These are phyloP conservation scores for roundworm (Caenorhabditis elegans) DNA, from an alignment of 1,140 invertebrate genomes.

Conservation along the genomic window DNA sequence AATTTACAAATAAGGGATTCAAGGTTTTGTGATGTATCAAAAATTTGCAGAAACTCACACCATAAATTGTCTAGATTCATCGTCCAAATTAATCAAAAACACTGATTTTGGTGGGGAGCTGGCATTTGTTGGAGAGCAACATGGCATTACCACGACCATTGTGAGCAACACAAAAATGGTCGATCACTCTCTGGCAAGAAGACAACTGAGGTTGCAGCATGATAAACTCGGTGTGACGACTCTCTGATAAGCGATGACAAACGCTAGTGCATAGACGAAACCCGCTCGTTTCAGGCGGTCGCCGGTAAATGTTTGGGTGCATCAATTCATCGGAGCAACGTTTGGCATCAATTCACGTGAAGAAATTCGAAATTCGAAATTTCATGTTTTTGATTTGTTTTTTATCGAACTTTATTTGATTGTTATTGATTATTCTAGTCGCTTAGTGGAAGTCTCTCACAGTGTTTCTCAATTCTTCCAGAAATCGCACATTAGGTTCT, in stretches of 20 bases:
- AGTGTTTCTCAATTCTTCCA: too few relatives aligned
- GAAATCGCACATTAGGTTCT: too few relatives aligned
- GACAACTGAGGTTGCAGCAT: not conserved
- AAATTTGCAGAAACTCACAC: not conserved
- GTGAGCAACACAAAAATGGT: constrained; percentile 22
- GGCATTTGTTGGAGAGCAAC: not conserved
- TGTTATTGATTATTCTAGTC: too few relatives aligned
- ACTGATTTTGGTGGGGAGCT: not conserved
- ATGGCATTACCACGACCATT: constrained; percentile 25
- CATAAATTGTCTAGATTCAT: constrained; percentile 17
- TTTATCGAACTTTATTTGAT: too few relatives aligned
- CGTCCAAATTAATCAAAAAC: not conserved
- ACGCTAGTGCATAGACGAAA: not conserved
- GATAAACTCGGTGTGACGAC: not conserved
- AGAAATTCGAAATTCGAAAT: too few relatives aligned
- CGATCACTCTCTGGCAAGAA: constrained; percentile 5
- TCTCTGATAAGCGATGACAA: constrained; percentile 24
- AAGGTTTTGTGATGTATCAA: too few relatives aligned
- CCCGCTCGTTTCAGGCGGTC: constrained; percentile 14
- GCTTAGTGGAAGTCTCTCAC: too few relatives aligned
- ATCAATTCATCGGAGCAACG: not conserved
- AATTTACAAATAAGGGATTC: too few relatives aligned
- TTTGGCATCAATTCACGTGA: not conserved
- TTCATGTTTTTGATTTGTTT: too few relatives aligned
- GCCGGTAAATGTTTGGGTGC: constrained; percentile 11